These are phyloP conservation scores for Morus bassanus DNA, from an alignment of 2,797 vertebrate genomes.

Conservation along the genomic window DNA sequence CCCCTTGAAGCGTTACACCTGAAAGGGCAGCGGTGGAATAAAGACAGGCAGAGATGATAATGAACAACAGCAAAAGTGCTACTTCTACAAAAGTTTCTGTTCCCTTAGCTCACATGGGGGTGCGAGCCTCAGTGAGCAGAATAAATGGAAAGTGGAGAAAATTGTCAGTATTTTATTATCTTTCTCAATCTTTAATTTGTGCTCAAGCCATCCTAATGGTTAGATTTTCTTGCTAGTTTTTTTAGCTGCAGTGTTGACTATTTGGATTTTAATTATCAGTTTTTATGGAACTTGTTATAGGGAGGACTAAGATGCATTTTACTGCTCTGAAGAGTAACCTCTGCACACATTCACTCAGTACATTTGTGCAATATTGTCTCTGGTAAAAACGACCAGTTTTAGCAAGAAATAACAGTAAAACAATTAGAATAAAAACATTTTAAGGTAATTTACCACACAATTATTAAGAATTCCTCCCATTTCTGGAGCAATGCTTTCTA, in stretches of 20 bases:
- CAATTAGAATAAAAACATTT: not conserved
- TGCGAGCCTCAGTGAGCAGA: not conserved
- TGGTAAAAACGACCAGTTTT: not conserved
- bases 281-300: not conserved
- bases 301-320: not conserved
- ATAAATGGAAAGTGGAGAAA: not conserved
- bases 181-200: not conserved
- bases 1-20: not conserved
- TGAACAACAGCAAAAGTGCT: rapidly evolving
- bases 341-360: not conserved
- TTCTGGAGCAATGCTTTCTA: not conserved
- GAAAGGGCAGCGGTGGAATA: not conserved
- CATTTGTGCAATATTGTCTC: not conserved
- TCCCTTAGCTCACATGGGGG: not conserved
- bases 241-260: not conserved
- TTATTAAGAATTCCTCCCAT: not conserved
- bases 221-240: not conserved
- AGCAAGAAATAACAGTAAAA: not conserved
- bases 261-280: not conserved
- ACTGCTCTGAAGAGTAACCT: not conserved
- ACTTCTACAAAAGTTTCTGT: not conserved
- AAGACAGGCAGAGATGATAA: not conserved
- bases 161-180: not conserved
- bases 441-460: not conserved
- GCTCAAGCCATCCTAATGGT: not conserved